A percentile compares a stretch with the other conserved stretches of the same genome.
phyloP scores from a whole-genome alignment of 2,113 vertebrate genomes.

The Mungos mungo region DNA sequence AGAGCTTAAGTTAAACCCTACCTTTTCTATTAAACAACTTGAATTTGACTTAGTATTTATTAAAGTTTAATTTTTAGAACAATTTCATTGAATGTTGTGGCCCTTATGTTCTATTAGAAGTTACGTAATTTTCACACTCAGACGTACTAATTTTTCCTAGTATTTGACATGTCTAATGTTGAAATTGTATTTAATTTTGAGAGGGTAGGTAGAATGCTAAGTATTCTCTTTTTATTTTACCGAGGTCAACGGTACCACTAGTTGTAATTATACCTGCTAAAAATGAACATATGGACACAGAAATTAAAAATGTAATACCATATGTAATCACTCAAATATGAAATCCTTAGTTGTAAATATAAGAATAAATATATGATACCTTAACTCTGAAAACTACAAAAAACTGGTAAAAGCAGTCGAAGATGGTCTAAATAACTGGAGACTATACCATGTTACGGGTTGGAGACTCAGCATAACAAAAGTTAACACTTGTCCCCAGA shows the following conservation, averaged over 20 bases:
- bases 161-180: neutral
- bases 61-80: neutral
- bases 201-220: neutral
- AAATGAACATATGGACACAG: neutral
- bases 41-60: neutral
- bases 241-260: neutral
- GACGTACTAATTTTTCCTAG: neutral
- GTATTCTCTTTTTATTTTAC: neutral
- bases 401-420: neutral
- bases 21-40: conserved; percentile 10
- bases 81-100: neutral
- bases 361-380: neutral
- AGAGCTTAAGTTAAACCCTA: neutral
- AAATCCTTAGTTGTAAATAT: neutral
- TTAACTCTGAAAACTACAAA: neutral
- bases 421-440: neutral
- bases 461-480: neutral
- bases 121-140: neutral
- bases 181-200: conserved; percentile 15
- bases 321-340: neutral
- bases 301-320: neutral
- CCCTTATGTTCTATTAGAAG: neutral
- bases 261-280: neutral
- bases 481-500: neutral
- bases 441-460: neutral